Base-by-base conservation (phyloP, 2,888 invertebrate species). In the Chymomyza fuscimana region DNA sequence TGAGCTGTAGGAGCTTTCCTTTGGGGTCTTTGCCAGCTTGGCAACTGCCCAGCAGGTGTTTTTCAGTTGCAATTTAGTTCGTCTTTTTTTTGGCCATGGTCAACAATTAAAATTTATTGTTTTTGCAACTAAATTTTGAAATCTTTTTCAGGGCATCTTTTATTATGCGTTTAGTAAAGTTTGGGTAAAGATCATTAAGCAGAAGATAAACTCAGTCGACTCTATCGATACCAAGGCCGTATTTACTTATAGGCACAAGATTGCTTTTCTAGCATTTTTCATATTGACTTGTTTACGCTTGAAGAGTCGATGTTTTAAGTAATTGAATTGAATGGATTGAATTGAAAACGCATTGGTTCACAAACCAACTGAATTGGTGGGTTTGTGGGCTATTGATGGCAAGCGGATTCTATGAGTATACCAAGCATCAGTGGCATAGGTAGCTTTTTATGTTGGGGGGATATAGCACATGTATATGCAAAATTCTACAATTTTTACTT, bases 1-100 rank as follows among this genome's bases (percentile, higher is more conserved):
- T 67, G 64, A 65, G 59, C 67, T 65, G 64, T 63, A 71, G 67
- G 60, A 70, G 74, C 64, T 74, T 71, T 64, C 61, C 19, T 19
- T 58, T 58, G 25, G 15, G 25, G 29, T 12, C 58, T 5, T 58
- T 58, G 58, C 54, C 22, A 22, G 10, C 54, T 54, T 54, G 54
- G 22, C 40, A 46, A 12, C 40, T 46, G 40, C 40, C 40, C 40
- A 46, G 40, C 40, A 46, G 40, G 40, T 46, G 40, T 46, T 46
- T 46, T 46, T 46, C 40, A 46, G 40, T 46, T 46, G 40, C 40
- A 10, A 46, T 10, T 46, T 46, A 12, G 40, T 46, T 32, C 7
- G 32, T 32, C 9, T 46, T 46, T 46, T 46, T 46, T 46, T 46
- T 46, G 40, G 40, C 40, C 40, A 46, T 46, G 40, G 12, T 12